Evolutionary conservation across 2,113 vertebrate genomes (phyloP).

Genomic region (Gorsachius goisagi): DNA sequence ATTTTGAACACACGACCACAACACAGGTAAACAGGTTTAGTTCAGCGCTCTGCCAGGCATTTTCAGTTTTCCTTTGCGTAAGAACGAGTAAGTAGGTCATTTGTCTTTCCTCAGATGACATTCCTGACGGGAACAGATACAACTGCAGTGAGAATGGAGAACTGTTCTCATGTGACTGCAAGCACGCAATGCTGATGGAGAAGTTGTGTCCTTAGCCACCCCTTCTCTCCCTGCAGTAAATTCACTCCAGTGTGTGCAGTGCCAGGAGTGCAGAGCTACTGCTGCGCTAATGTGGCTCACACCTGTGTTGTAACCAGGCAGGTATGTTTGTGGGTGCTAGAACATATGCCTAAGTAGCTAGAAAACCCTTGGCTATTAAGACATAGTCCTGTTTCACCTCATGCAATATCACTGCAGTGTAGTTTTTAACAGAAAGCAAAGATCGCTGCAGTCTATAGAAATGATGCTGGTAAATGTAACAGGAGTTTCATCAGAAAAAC

Average conservation of each 20-base stretch:
- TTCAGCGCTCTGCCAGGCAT: not conserved
- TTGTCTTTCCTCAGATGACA: conserved; percentile 38
- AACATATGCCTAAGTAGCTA: not conserved
- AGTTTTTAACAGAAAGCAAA: not conserved
- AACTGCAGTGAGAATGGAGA: conserved; percentile 5
- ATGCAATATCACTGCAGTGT: not conserved
- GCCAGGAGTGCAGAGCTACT: not conserved
- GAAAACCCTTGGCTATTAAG: not conserved
- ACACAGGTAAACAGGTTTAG: not conserved
- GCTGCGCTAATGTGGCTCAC: rapidly evolving
- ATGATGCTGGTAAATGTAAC: not conserved
- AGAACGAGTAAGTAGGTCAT: conserved; percentile 18
- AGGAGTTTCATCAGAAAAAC: not conserved
- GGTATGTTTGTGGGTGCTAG: not conserved
- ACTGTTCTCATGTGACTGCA: conserved; percentile 9
- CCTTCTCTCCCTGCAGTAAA: not conserved
- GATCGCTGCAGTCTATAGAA: not conserved
- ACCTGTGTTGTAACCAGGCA: not conserved
- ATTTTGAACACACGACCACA: not conserved
- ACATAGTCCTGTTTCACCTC: not conserved
- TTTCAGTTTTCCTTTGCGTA: conserved; percentile 6
- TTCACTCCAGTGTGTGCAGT: rapidly evolving
- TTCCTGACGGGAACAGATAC: not conserved
- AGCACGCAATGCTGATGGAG: conserved; percentile 22
- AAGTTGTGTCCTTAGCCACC: conserved; percentile 31